These are phyloP conservation scores for Chlamydotis undulata DNA, from an alignment of 2,113 vertebrate species.

Conservation along the genomic window DNA sequence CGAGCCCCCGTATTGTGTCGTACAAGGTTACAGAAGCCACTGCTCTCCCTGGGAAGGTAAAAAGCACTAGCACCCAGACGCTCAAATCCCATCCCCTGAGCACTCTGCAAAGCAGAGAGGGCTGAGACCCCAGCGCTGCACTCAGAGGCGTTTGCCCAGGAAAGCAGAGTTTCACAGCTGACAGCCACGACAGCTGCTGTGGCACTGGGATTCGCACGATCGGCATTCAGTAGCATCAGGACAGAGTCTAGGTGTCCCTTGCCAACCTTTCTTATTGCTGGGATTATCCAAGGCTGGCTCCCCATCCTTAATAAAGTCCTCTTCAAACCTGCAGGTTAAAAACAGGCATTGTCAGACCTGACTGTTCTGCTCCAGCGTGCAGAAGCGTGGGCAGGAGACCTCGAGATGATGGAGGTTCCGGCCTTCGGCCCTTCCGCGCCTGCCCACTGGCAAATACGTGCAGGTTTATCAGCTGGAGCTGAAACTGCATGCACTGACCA, in stretches of 20 bases:
- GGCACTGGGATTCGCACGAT: constrained; percentile 6
- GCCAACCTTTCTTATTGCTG: constrained; percentile 75
- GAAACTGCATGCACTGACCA: neutral
- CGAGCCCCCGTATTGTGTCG: neutral
- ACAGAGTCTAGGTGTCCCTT: constrained; percentile 54
- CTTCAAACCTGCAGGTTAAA: constrained; percentile 74
- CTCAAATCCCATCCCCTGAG: constrained; percentile 46
- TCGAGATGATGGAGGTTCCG: neutral
- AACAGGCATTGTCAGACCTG: constrained; percentile 58
- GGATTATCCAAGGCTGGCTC: constrained; percentile 70
- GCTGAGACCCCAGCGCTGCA: neutral
- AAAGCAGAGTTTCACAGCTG: constrained; percentile 18
- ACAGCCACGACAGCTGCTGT: neutral
- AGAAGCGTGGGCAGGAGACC: constrained; percentile 11
- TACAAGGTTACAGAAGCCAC: constrained; percentile 7
- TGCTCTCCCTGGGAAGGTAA: constrained; percentile 34
- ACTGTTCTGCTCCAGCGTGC: neutral
- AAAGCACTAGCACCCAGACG: constrained; percentile 30
- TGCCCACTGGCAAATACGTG: neutral
- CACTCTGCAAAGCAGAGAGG: constrained; percentile 29
- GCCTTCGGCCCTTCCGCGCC: neutral
- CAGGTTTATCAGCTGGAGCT: constrained; percentile 17
- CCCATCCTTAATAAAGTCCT: constrained; percentile 72
- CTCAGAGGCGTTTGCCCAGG: neutral
- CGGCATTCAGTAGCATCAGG: constrained; percentile 15